These are phyloP conservation scores for Rhinoraja longicauda DNA, from an alignment of 2,797 vertebrate genomes.

Conservation along the genomic window DNA sequence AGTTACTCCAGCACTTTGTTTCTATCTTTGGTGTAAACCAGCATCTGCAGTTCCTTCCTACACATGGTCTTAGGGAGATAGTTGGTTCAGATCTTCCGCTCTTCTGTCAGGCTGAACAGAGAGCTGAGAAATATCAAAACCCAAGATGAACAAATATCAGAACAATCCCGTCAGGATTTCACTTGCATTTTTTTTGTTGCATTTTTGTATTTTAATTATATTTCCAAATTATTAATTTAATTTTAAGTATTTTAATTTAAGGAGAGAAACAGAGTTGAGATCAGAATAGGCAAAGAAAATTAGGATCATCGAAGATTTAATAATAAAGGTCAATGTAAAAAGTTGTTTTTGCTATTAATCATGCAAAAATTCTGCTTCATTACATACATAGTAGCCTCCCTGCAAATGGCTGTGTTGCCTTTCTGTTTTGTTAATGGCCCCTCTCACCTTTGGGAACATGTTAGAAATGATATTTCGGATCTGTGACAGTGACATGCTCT, in stretches of 20 bases:
- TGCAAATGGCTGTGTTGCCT: not conserved
- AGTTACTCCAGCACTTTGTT: too few species aligned
- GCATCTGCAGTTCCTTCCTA: too few species aligned
- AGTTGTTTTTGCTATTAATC: not conserved
- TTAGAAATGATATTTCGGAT: not conserved
- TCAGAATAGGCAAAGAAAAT: not conserved
- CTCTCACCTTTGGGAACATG: not conserved
- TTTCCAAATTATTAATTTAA: too few species aligned
- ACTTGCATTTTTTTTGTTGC: not conserved
- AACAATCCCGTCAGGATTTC: not conserved
- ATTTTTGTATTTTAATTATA: not conserved
- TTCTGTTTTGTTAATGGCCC: not conserved
- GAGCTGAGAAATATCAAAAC: not conserved
- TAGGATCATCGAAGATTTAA: not conserved
- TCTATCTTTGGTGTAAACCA: too few species aligned
- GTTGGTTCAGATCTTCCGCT: not conserved
- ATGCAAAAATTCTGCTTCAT: not conserved
- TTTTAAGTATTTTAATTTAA: not conserved
- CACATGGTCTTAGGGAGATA: not conserved
- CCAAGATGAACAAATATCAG: not conserved
- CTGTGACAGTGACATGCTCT: not conserved
- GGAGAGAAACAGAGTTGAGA: not conserved
- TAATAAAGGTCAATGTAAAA: not conserved
- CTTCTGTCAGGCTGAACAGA: not conserved
- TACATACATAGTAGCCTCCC: not conserved